phyloP scores from a whole-genome alignment of 2,797 vertebrate species.

The Etheostoma perlongum region DNA sequence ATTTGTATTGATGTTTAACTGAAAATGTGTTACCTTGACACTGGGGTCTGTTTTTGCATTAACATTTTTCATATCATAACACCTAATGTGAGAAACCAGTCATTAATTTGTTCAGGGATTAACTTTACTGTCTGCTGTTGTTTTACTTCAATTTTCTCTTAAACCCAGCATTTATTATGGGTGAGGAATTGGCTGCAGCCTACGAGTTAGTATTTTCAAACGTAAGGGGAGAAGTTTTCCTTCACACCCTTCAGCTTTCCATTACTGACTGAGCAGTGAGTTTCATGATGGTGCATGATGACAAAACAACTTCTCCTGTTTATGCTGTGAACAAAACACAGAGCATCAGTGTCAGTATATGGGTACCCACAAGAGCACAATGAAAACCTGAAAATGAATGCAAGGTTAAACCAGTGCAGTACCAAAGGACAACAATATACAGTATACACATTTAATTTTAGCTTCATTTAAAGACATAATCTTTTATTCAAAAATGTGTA shows the following conservation, averaged over 20 bases:
- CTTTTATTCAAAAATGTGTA: no score
- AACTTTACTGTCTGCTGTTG: not conserved
- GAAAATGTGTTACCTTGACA: not conserved
- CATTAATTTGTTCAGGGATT: not conserved
- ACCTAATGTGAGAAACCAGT: not conserved
- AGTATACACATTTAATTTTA: no score
- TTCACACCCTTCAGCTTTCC: constrained; percentile 32
- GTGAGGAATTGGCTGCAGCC: not conserved
- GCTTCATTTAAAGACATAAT: no score
- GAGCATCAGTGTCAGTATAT: constrained; percentile 13
- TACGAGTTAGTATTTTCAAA: not conserved
- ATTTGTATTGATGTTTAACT: not conserved
- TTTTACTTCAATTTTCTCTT: not conserved
- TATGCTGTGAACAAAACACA: constrained; percentile 60
- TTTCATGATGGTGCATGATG: constrained; percentile 73
- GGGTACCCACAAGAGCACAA: constrained; percentile 31
- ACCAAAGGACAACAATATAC: not conserved
- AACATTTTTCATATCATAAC: not conserved
- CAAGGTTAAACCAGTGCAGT: constrained; percentile 1
- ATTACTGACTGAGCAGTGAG: constrained; percentile 31
- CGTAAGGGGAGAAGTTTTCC: not conserved
- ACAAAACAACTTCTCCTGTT: constrained; percentile 71
- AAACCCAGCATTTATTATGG: not conserved
- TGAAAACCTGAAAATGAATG: constrained; percentile 18
- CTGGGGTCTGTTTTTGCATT: not conserved